Conservation (phyloP, 2,888 invertebrate species). For the Tipula confusa region DNA sequence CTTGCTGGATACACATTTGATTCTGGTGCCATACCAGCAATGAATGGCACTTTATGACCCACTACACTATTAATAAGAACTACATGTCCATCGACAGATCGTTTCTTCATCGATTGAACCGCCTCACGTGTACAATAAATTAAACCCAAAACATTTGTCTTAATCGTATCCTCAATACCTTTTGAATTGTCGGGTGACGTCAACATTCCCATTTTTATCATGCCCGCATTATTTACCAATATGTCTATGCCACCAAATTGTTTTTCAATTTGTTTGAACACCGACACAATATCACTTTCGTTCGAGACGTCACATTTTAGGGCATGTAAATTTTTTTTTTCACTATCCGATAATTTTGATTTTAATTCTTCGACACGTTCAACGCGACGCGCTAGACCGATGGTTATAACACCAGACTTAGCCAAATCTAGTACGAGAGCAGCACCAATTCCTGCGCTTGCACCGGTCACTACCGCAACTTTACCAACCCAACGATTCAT, state of each 20-base stretch:
- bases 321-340: slow-evolving; percentile 41
- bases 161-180: slow-evolving; percentile 44
- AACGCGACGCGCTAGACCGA: slow-evolving; percentile 54
- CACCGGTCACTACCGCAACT: slow-evolving; percentile 62
- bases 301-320: slow-evolving; percentile 51
- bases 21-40: background rate
- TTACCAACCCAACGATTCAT: slow-evolving; percentile 60
- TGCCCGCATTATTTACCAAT: slow-evolving; percentile 57
- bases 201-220: slow-evolving; percentile 38
- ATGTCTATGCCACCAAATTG: slow-evolving; percentile 54
- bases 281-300: slow-evolving; percentile 53
- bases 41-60: slow-evolving; percentile 50
- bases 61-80: slow-evolving; percentile 50
- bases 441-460: slow-evolving; percentile 60
- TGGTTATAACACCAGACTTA: slow-evolving; percentile 54
- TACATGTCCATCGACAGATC: slow-evolving; percentile 49
- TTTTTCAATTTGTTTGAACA: slow-evolving; percentile 53
- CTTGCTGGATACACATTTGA: slow-evolving; percentile 42
- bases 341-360: slow-evolving; percentile 37
- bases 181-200: slow-evolving; percentile 37
- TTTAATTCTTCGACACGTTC: slow-evolving; percentile 45
- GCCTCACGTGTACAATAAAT: slow-evolving; percentile 51
- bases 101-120: slow-evolving; percentile 51
- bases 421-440: slow-evolving; percentile 51
- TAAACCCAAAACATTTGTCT: slow-evolving; percentile 50